phyloP scores from a whole-genome alignment of 2,113 vertebrate genomes.

The Grus americana region DNA sequence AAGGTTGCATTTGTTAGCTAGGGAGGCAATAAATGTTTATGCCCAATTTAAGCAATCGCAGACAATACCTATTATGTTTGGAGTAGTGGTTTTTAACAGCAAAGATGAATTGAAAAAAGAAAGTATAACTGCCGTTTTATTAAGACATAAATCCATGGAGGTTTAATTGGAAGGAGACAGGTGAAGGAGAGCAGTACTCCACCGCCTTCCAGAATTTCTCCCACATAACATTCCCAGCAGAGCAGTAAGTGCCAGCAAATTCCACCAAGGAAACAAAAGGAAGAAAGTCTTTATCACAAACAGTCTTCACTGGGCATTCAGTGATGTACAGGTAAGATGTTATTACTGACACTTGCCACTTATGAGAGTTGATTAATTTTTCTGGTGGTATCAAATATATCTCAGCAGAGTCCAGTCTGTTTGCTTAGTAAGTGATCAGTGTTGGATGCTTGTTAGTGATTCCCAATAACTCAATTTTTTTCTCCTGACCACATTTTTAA shows the following conservation, averaged over 20 bases:
- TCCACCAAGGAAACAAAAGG: not conserved
- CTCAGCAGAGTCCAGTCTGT: not conserved
- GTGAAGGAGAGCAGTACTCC: slow-evolving; percentile 17
- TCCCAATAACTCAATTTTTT: not conserved
- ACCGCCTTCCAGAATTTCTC: not conserved
- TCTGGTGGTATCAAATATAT: not conserved
- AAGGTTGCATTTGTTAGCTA: slow-evolving; percentile 32
- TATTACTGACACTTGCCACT: not conserved
- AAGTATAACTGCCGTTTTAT: slow-evolving; percentile 19
- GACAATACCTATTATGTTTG: slow-evolving; percentile 27
- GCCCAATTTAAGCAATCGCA: slow-evolving; percentile 58
- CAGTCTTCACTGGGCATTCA: not conserved
- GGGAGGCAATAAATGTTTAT: slow-evolving; percentile 57
- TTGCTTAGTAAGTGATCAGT: not conserved
- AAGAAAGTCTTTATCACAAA: not conserved
- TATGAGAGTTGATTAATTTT: slow-evolving; percentile 5
- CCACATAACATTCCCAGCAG: not conserved
- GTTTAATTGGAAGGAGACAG: slow-evolving; percentile 35
- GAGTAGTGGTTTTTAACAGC: slow-evolving; percentile 25
- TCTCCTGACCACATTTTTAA: not conserved
- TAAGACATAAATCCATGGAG: slow-evolving; percentile 42
- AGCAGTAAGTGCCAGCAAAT: not conserved
- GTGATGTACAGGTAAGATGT: not conserved
- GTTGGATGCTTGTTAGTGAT: not conserved
- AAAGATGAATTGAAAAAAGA: slow-evolving; percentile 12